Base-by-base conservation (phyloP, 2,888 invertebrate species). In the Seira ritae region DNA sequence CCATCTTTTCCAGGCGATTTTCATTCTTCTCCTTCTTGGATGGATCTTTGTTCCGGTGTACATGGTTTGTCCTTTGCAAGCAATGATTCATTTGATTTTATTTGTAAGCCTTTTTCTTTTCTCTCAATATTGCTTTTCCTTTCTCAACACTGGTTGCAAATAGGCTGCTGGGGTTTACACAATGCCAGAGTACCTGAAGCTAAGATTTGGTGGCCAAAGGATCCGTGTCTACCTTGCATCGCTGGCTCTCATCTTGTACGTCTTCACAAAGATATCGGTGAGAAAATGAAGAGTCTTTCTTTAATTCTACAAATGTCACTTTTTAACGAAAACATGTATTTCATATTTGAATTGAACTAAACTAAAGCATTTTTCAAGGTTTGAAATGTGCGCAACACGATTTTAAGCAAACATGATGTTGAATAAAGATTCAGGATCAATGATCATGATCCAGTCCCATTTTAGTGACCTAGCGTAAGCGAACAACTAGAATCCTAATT, bases 21-120 rank as follows among this genome's bases (percentile, higher is more conserved):
- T 91, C 88, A 90, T 92, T 60, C 88, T 92, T 68, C 90, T 92
- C 88, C 86, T 92, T n/a, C 90, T 92, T 1, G 92, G 92, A 65
- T 92, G 92, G 92, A 87, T 92, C 31, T 92, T 92, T 87, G 91
- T 92, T 17, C 92, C 92, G 0, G 92, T 93, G 3, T 93, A 92
- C 89, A 91, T 92, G 84, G 90, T 92, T 70, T 68, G 37, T 76
- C 71, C 2, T 46, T 46, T 75, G 8, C 31, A 31, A 31, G 2
- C n/a, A n/a, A 31, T 31, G 31, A 66, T 75, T 8, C 42, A 71
- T 23, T 23, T 23, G 80, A 22, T 84, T 85, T 23, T 23, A 1
- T 22, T 67, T 22, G 17, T 67, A 3, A 67, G 8, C 65, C 10
- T 19, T 65, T n/a, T 20, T 6, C 22, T 22, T 17, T 66, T 66